Conservation (phyloP, 2,113 vertebrate species). For the Neotoma lepida region DNA sequence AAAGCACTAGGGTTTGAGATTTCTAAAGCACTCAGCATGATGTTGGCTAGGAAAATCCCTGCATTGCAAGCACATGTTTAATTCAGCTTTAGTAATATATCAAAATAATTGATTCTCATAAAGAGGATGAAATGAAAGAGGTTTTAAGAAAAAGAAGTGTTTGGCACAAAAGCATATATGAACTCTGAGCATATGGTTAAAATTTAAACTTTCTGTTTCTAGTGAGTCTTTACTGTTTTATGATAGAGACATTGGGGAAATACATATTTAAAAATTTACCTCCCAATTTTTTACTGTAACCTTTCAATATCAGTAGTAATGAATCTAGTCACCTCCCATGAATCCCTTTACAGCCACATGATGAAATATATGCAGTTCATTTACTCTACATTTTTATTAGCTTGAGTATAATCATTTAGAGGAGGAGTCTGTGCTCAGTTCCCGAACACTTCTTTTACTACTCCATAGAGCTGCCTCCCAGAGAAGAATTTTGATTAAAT, state of each 20-base stretch:
- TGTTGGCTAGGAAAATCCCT: neutral
- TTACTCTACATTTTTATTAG: constrained; percentile 25
- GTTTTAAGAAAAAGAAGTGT: constrained; percentile 47
- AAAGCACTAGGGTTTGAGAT: constrained; percentile 81
- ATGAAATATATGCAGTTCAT: constrained; percentile 50
- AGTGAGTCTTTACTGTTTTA: constrained; percentile 46
- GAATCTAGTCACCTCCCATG: constrained; percentile 2
- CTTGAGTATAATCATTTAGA: constrained; percentile 58
- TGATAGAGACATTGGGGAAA: constrained; percentile 60
- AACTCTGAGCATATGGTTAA: constrained; percentile 51
- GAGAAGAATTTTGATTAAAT: constrained; percentile 60
- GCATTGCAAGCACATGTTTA: constrained; percentile 51
- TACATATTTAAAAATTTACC: constrained; percentile 33
- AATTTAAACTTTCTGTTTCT: constrained; percentile 67
- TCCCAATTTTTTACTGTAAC: neutral
- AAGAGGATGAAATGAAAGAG: constrained; percentile 54
- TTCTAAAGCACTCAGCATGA: neutral
- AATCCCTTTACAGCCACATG: neutral
- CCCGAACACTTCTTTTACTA: constrained; percentile 18
- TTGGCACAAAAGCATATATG: constrained; percentile 44
- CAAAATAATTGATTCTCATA: constrained; percentile 68
- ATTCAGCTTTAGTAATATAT: constrained; percentile 65
- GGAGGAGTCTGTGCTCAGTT: neutral
- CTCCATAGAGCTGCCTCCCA: neutral
- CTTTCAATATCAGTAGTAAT: constrained; percentile 38